phyloP scores from a whole-genome alignment of 2,888 invertebrate species.

The Rambutsinella grinnellia region DNA sequence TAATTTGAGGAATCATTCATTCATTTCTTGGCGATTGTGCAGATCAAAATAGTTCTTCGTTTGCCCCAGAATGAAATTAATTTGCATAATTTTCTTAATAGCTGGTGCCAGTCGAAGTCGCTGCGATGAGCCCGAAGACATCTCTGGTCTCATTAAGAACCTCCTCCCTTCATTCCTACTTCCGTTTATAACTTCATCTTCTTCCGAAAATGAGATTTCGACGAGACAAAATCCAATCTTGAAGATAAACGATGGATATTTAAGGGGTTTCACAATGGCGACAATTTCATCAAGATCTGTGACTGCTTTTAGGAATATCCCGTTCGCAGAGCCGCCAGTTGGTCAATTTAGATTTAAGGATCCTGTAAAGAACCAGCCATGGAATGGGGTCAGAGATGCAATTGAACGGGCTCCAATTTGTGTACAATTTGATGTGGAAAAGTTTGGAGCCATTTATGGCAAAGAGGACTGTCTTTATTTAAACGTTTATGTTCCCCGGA shows the following conservation, averaged over 20 bases:
- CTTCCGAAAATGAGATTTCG: not conserved
- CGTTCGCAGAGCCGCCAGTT: conserved; percentile 14
- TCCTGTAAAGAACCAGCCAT: conserved; percentile 52
- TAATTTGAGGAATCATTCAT: too few relatives aligned
- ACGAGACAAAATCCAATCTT: not conserved
- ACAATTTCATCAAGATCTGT: not conserved
- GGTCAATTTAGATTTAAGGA: conserved; percentile 31
- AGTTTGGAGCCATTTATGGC: conserved; percentile 46
- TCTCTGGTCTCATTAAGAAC: too few relatives aligned
- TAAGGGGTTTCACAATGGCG: conserved; percentile 2
- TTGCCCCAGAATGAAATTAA: too few relatives aligned
- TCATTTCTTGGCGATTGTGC: too few relatives aligned
- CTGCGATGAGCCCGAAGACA: too few relatives aligned
- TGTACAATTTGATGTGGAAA: conserved; percentile 57
- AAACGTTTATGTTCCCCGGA: conserved; percentile 37
- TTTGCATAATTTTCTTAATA: too few relatives aligned
- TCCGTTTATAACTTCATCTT: too few relatives aligned
- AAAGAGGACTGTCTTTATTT: conserved; percentile 62
- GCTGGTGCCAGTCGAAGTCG: too few relatives aligned
- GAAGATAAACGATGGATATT: not conserved
- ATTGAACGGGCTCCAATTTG: conserved; percentile 55
- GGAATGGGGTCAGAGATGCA: conserved; percentile 59
- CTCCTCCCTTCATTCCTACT: too few relatives aligned
- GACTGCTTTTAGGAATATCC: conserved; percentile 7
- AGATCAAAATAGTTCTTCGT: too few relatives aligned